Conservation (phyloP, 2,797 vertebrate species). For the Typhlichthys subterraneus region DNA sequence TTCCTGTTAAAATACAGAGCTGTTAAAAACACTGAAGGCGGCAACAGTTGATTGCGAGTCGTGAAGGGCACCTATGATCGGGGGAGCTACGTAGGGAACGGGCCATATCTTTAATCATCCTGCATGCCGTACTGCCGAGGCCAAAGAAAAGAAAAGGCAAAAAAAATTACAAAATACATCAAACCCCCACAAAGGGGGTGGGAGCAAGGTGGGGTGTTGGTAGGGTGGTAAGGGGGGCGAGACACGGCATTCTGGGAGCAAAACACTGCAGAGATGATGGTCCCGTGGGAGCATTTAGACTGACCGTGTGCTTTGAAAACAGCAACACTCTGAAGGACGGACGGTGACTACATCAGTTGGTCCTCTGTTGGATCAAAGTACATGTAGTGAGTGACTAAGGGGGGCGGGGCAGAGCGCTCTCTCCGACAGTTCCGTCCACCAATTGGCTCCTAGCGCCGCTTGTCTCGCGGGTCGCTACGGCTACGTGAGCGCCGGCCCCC, state of each 20-base stretch:
- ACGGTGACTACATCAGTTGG: slow-evolving; percentile 73
- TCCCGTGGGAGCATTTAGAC: slow-evolving; percentile 57
- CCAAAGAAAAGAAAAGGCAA: slow-evolving; percentile 17
- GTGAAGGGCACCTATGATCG: slow-evolving; percentile 58
- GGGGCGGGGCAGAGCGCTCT: slow-evolving; percentile 46
- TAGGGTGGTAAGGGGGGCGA: slow-evolving; percentile 15
- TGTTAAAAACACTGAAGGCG: slow-evolving; percentile 52
- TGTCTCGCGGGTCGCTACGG: slow-evolving; percentile 86
- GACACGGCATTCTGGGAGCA: slow-evolving; percentile 64
- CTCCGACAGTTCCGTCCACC: slow-evolving; percentile 57
- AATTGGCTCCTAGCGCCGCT: slow-evolving; percentile 73
- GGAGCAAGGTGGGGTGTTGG: too few relatives aligned
- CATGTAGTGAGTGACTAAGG: slow-evolving; percentile 69
- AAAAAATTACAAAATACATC: slow-evolving; percentile 39
- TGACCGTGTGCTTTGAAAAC: slow-evolving; percentile 57
- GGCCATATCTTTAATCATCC: slow-evolving; percentile 30
- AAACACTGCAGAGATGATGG: slow-evolving; percentile 66
- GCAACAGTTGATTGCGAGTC: slow-evolving; percentile 43
- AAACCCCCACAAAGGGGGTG: slow-evolving; percentile 42
- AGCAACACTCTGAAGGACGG: slow-evolving; percentile 51
- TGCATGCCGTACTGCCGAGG: slow-evolving; percentile 45
- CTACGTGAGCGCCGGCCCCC: slow-evolving; percentile 83
- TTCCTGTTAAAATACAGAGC: slow-evolving; percentile 44
- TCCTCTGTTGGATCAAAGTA: slow-evolving; percentile 76
- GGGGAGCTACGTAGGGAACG: slow-evolving; percentile 26